Conservation (phyloP, 2,797 vertebrate species). For the Eutrigla gurnardus region DNA sequence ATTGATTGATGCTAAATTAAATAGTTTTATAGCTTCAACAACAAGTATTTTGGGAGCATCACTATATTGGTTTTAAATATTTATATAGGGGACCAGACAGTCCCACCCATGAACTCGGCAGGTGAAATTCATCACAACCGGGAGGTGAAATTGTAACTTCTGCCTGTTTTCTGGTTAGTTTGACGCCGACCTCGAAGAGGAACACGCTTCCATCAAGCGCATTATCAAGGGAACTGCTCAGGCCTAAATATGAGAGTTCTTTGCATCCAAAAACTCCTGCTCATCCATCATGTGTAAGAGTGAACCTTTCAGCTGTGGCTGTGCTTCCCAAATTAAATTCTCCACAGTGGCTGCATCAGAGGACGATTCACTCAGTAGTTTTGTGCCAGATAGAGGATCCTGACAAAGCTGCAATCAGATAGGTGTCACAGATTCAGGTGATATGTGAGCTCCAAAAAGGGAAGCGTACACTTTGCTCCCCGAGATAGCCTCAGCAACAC, state of each 20-base stretch:
- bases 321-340: constrained; percentile 77
- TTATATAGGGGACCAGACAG: background rate
- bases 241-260: constrained; percentile 67
- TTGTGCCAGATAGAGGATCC: constrained; percentile 62
- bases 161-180: constrained; percentile 62
- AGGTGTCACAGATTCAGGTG: constrained; percentile 62
- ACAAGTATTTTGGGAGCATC: background rate
- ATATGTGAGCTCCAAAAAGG: constrained; percentile 51
- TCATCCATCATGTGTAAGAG: constrained; percentile 77
- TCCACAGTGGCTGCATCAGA: constrained; percentile 67
- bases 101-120: constrained; percentile 20
- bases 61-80: too few species aligned
- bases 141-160: constrained; percentile 47
- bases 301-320: constrained; percentile 61
- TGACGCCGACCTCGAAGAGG: constrained; percentile 58
- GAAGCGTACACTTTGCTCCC: constrained; percentile 24
- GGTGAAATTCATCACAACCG: constrained; percentile 26
- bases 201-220: constrained; percentile 65
- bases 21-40: background rate
- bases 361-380: constrained; percentile 59
- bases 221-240: constrained; percentile 46
- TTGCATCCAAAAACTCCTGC: constrained; percentile 63
- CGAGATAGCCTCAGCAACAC: constrained; percentile 20
- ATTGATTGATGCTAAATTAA: background rate
- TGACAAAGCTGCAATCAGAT: constrained; percentile 66